Conservation (phyloP, 2,888 invertebrate genomes). For the Hetaerina titia region DNA sequence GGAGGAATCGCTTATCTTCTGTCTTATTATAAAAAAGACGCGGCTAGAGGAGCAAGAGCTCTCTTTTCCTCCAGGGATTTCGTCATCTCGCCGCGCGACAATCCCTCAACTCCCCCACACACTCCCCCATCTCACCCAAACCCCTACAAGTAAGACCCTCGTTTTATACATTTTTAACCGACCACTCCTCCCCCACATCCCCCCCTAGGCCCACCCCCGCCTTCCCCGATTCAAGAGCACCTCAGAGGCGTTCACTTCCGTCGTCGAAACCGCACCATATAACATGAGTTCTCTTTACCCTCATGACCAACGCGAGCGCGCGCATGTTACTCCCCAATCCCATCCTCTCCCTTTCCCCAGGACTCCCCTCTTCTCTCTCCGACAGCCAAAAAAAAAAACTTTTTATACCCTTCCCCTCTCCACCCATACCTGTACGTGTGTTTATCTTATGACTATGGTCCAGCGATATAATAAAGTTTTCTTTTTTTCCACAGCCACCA, state of each 20-base stretch:
- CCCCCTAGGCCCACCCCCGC: not conserved
- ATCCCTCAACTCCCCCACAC: not conserved
- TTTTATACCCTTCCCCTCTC: not conserved
- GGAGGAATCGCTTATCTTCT: not conserved
- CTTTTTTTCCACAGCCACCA: constrained; percentile 41
- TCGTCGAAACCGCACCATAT: not conserved
- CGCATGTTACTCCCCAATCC: not conserved
- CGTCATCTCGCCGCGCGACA: not conserved
- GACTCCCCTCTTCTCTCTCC: not conserved
- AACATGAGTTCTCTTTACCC: constrained; percentile 25
- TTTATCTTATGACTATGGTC: constrained; percentile 59
- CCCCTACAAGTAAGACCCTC: not conserved
- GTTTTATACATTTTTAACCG: constrained; percentile 1
- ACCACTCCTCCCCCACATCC: not conserved
- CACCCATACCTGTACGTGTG: not conserved
- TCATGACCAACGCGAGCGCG: constrained; percentile 15
- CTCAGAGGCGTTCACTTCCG: not conserved
- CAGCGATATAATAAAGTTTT: constrained; percentile 59
- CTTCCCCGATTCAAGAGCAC: not conserved
- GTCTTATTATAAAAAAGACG: not conserved
- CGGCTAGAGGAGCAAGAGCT: not conserved
- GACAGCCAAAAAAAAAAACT: not conserved
- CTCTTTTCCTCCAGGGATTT: not conserved
- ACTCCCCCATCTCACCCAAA: not conserved
- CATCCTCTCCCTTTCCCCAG: not conserved